Conservation (phyloP, 2,797 vertebrate genomes). For the Rhinophrynus dorsalis region DNA sequence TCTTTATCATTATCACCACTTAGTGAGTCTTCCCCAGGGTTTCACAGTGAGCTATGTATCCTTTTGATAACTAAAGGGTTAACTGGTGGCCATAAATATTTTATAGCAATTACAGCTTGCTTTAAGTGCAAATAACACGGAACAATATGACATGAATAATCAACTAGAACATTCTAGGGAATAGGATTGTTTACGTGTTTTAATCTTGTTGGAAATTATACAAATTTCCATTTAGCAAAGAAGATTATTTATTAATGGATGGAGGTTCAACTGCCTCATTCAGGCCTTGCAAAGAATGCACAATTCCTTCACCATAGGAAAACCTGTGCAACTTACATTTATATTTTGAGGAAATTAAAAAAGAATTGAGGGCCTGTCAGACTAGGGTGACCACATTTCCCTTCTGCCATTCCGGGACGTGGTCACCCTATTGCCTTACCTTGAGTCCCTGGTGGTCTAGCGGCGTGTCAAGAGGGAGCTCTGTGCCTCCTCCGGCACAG, state of each 20-base stretch:
- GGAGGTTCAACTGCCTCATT: slow-evolving; percentile 11
- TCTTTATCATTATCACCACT: too few species aligned
- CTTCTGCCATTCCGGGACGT: too few species aligned
- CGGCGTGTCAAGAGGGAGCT: too few species aligned
- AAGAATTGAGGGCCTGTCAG: too few species aligned
- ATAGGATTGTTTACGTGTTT: slow-evolving; percentile 42
- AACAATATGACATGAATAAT: slow-evolving; percentile 47
- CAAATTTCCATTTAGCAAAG: slow-evolving; percentile 30
- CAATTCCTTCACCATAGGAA: not conserved
- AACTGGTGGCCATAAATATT: slow-evolving; percentile 32
- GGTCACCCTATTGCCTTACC: too few species aligned
- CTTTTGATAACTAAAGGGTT: too few species aligned
- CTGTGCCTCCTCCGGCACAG: too few species aligned
- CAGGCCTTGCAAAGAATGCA: slow-evolving; percentile 5
- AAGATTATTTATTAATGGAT: slow-evolving; percentile 44
- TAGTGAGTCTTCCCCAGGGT: too few species aligned
- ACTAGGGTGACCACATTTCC: too few species aligned
- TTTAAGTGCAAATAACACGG: slow-evolving; percentile 35
- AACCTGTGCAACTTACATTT: not conserved
- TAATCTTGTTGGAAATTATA: slow-evolving; percentile 45
- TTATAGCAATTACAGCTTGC: slow-evolving; percentile 39
- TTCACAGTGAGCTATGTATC: too few species aligned
- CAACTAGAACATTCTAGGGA: slow-evolving; percentile 32
- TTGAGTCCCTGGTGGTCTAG: too few species aligned
- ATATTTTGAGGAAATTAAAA: too few species aligned